Percentiles rank a stretch among this genome's conserved stretches.
phyloP scores from a whole-genome alignment of 2,888 invertebrate species.

The Pristionchus entomophagus region DNA sequence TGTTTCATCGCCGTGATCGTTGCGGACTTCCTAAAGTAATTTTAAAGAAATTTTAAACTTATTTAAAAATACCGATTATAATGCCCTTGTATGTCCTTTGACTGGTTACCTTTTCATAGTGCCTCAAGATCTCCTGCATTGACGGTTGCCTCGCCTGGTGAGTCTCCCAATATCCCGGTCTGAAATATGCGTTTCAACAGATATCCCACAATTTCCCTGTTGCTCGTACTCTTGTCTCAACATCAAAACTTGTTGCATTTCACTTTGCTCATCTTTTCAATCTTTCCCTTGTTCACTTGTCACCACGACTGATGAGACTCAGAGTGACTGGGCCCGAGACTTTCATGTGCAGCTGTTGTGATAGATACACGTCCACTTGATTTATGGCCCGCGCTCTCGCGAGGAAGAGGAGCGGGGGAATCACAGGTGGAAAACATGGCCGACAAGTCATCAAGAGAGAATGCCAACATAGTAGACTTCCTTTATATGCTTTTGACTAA shows the following conservation, averaged over 20 bases:
- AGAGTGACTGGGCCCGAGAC: background rate
- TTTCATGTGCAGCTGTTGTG: constrained; percentile 44
- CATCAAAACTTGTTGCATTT: constrained; percentile 34
- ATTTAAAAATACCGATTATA: background rate
- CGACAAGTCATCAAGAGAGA: background rate
- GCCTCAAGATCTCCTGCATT: constrained; percentile 12
- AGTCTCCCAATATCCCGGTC: constrained; percentile 32
- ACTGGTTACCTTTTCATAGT: constrained; percentile 42
- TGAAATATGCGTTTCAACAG: background rate
- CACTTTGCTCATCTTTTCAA: constrained; percentile 15
- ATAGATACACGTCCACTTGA: constrained; percentile 43
- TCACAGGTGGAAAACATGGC: constrained; percentile 45
- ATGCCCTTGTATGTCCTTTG: background rate
- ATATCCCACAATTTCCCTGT: background rate
- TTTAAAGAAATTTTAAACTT: background rate
- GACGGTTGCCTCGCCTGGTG: background rate
- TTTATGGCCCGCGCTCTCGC: constrained; percentile 19
- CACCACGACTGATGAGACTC: background rate
- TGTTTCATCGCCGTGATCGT: constrained; percentile 33
- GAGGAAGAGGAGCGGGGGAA: background rate
- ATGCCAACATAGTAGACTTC: background rate
- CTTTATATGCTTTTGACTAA: background rate
- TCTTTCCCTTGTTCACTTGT: constrained; percentile 21
- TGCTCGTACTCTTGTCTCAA: constrained; percentile 11
- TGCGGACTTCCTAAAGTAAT: background rate